These are phyloP conservation scores for Mimas tiliae DNA, from an alignment of 2,888 invertebrate genomes.

Conservation along the genomic window DNA sequence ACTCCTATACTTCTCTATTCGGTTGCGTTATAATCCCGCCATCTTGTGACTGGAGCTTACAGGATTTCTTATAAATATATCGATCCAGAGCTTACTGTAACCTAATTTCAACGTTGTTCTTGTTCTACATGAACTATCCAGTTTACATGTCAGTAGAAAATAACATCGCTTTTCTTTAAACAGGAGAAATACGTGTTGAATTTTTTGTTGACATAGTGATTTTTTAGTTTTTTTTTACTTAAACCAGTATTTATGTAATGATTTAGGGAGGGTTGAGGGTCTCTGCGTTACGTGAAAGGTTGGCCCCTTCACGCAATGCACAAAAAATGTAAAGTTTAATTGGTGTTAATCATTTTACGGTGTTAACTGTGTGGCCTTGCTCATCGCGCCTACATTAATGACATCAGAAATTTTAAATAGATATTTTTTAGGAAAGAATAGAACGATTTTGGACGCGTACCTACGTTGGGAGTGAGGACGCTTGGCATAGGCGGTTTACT, in stretches of 20 bases:
- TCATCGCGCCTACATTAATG: slow-evolving; percentile 70
- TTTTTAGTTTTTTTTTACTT: slow-evolving; percentile 22
- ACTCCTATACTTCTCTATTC: slow-evolving; percentile 55
- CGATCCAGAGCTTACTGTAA: slow-evolving; percentile 76
- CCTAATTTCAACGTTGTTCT: slow-evolving; percentile 63
- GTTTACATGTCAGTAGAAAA: slow-evolving; percentile 37
- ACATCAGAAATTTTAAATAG: slow-evolving; percentile 82
- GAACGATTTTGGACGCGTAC: slow-evolving; percentile 49
- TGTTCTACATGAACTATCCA: slow-evolving; percentile 45
- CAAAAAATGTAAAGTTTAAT: slow-evolving; percentile 42
- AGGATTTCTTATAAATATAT: slow-evolving; percentile 80
- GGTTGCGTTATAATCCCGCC: slow-evolving; percentile 75
- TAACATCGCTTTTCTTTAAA: slow-evolving; percentile 30
- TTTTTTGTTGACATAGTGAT: slow-evolving; percentile 67
- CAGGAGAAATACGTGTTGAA: slow-evolving; percentile 36
- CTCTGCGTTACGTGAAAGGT: slow-evolving; percentile 15
- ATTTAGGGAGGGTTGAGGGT: slow-evolving; percentile 9
- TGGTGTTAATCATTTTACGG: slow-evolving; percentile 48
- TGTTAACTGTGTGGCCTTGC: slow-evolving; percentile 64
- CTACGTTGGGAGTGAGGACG: slow-evolving; percentile 22
- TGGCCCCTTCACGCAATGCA: slow-evolving; percentile 29
- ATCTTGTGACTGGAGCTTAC: slow-evolving; percentile 80
- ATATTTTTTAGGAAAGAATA: slow-evolving; percentile 56
- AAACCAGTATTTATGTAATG: slow-evolving; percentile 27
- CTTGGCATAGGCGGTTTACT: slow-evolving; percentile 26